Percentiles rank a stretch among this genome's conserved stretches.
These are phyloP conservation scores for Otis tarda DNA, from an alignment of 2,113 vertebrate genomes.

Conservation along the genomic window DNA sequence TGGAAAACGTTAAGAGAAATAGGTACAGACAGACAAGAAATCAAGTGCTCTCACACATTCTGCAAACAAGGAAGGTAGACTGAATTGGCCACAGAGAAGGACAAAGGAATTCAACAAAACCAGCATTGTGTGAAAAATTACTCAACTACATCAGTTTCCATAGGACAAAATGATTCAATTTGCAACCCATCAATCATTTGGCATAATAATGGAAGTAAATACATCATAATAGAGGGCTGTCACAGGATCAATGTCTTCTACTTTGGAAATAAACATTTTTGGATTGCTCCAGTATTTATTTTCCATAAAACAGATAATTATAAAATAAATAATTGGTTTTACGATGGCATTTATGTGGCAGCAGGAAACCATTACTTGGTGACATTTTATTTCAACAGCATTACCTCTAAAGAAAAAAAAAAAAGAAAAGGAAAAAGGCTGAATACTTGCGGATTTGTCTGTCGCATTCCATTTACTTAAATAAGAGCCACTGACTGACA, in stretches of 20 bases:
- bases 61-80: not conserved
- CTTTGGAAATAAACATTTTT: slow-evolving; percentile 14
- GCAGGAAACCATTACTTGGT: not conserved
- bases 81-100: not conserved
- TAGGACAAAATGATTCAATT: slow-evolving; percentile 7
- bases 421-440: not conserved
- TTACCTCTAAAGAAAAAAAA: not conserved
- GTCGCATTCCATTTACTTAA: not conserved
- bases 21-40: not conserved
- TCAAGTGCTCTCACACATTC: not conserved
- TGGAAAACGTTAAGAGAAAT: not conserved
- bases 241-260: not conserved
- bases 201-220: not conserved
- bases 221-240: not conserved
- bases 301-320: slow-evolving; percentile 20
- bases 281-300: slow-evolving; percentile 22
- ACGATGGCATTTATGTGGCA: not conserved
- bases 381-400: slow-evolving; percentile 23
- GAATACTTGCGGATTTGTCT: not conserved
- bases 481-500: not conserved
- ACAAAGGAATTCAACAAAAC: not conserved
- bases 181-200: slow-evolving; percentile 18
- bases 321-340: slow-evolving; percentile 52
- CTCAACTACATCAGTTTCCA: not conserved
- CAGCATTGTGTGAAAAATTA: not conserved